phyloP scores from a whole-genome alignment of 2,888 invertebrate genomes.

The Fragum whitleyi region DNA sequence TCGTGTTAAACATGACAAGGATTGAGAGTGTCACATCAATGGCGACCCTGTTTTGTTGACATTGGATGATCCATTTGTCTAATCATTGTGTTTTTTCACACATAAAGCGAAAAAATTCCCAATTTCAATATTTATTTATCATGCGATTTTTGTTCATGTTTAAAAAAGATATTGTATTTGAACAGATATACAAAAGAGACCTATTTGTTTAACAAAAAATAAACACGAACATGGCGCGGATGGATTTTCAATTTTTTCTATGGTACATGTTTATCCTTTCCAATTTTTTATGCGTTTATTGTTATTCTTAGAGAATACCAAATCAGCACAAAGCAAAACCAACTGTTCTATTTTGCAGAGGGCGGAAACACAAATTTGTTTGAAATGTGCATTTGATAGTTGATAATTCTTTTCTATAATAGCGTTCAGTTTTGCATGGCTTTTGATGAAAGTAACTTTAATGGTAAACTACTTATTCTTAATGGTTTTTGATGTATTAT shows the following conservation, averaged over 20 bases:
- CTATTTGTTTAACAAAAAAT: constrained; percentile 1
- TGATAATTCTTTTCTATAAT: not conserved
- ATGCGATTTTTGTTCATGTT: not conserved
- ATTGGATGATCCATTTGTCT: not conserved
- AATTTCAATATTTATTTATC: not conserved
- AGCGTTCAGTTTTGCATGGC: too few relatives aligned
- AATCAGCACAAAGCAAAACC: too few relatives aligned
- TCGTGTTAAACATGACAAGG: not conserved
- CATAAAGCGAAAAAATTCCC: not conserved
- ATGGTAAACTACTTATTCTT: too few relatives aligned
- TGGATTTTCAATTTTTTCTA: not conserved
- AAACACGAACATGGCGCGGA: not conserved
- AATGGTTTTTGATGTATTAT: too few relatives aligned
- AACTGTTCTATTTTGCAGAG: too few relatives aligned
- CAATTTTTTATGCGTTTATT: too few relatives aligned
- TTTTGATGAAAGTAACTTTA: too few relatives aligned
- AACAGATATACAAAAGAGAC: not conserved
- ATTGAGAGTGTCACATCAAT: too few relatives aligned
- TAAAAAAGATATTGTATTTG: not conserved
- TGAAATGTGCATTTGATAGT: too few relatives aligned
- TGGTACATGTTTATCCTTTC: too few relatives aligned
- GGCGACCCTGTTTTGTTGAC: not conserved
- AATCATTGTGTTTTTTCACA: not conserved
- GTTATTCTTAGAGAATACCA: too few relatives aligned
- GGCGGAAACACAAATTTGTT: too few relatives aligned